These are phyloP conservation scores for Propithecus perrieri DNA, from an alignment of 2,797 vertebrate species.

Conservation along the genomic window DNA sequence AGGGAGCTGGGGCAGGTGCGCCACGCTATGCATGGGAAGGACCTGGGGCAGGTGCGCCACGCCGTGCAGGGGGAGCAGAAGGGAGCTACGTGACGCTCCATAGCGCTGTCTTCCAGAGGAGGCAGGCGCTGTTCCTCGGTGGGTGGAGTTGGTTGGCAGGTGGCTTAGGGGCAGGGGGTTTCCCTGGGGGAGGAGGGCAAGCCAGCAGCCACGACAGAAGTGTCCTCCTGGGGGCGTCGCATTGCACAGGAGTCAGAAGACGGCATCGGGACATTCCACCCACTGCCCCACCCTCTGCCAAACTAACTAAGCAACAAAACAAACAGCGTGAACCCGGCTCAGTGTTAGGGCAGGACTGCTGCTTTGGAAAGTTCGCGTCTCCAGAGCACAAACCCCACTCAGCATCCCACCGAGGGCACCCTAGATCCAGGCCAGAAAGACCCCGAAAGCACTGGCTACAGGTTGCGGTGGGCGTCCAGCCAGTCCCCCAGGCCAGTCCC, in stretches of 20 bases:
- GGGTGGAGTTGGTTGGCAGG: too few species aligned
- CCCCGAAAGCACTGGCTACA: too few species aligned
- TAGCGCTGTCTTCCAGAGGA: accelerated
- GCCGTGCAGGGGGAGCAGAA: accelerated
- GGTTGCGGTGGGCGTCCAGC: too few species aligned
- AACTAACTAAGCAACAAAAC: neutral
- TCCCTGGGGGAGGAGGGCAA: neutral
- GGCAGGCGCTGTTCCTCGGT: accelerated
- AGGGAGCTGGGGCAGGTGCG: too few species aligned
- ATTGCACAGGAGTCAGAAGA: accelerated
- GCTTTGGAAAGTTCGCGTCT: neutral
- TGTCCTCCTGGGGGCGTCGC: accelerated
- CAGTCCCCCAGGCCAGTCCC: neutral
- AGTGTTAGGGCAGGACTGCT: accelerated
- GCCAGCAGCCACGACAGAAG: accelerated
- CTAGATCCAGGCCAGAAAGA: too few species aligned
- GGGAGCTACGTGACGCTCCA: accelerated
- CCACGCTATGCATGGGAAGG: accelerated
- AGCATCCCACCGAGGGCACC: neutral
- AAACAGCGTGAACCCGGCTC: too few species aligned
- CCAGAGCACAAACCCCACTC: accelerated
- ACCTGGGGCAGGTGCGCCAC: too few species aligned
- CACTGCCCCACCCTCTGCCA: accelerated
- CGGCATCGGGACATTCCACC: accelerated
- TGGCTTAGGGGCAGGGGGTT: accelerated